phyloP scores from a whole-genome alignment of 2,888 invertebrate genomes.

The Mechanitis mazaeus region DNA sequence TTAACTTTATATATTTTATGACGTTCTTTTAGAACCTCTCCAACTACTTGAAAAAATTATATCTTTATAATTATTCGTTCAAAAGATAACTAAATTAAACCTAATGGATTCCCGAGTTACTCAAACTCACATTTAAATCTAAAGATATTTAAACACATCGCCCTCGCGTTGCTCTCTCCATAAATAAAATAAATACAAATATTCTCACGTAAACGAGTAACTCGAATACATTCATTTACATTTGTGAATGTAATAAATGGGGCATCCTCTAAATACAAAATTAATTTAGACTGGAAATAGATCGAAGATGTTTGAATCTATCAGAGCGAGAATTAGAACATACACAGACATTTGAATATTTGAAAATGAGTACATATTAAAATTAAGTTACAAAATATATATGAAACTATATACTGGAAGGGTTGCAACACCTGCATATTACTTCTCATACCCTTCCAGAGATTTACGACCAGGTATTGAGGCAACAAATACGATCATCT shows the following conservation, averaged over 20 bases:
- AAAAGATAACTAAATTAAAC: constrained; percentile 66
- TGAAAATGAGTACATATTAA: constrained; percentile 1
- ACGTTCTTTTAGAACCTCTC: too few species aligned
- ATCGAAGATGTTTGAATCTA: constrained; percentile 29
- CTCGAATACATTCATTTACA: constrained; percentile 72
- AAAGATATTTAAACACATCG: constrained; percentile 73
- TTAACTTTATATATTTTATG: too few species aligned
- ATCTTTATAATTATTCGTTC: constrained; percentile 33
- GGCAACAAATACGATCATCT: constrained; percentile 71
- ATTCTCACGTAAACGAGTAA: constrained; percentile 75
- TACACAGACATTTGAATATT: constrained; percentile 22
- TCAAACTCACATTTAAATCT: constrained; percentile 69
- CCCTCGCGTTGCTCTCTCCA: constrained; percentile 68
- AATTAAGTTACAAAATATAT: neutral
- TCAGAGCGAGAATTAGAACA: constrained; percentile 25
- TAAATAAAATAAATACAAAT: constrained; percentile 77
- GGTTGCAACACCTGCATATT: constrained; percentile 71
- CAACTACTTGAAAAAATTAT: constrained; percentile 5
- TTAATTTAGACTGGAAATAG: constrained; percentile 42
- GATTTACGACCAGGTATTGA: constrained; percentile 73
- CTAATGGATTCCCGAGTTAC: constrained; percentile 66
- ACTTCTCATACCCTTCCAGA: constrained; percentile 55
- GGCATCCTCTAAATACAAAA: constrained; percentile 68
- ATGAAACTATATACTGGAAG: constrained; percentile 38
- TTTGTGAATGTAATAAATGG: constrained; percentile 74